Evolutionary conservation across 2,113 vertebrate genomes (phyloP), one percentile per base, ranked within the genome.

Genomic region (Lepus europaeus): DNA sequence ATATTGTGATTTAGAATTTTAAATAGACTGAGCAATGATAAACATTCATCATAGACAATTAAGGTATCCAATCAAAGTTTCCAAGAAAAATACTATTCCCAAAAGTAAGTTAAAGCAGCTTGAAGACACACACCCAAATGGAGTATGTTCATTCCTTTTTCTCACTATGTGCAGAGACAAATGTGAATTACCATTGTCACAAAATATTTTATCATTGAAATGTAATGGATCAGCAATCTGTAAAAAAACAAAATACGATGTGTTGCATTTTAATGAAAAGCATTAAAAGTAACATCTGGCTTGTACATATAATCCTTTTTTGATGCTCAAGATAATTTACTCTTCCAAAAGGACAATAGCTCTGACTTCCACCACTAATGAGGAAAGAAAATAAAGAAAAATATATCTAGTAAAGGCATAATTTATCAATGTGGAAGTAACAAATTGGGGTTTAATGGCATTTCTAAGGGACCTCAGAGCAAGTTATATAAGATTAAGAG

Each of bases 1-100:
- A 81, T 61, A 63, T 87, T 77, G 73, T 87, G 61, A 97, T 93
- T 89, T 95, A 90, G 74, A 96, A 94, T 93, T 90, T 95, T 94
- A 95, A 88, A 61, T 84, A 53, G 64, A 80, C 77, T 76, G 61
- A 89, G 61, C 51, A 89, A 85, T 85, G 87, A 95, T 94, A 68
- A 80, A 95, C 36, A 95, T 94, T 70, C 49, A 95, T 95, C 87
- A 93, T 19, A 96, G 33, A 82, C 70, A 96, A 96, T 96, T 97
- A 95, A 96, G 85, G 49, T 74, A 91, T 95, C 29, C 29, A 93
- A 90, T 94, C 79, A 94, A 91, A 93, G 51, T 14, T 87, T 64
- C 84, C 56, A 87, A 94, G 63, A 90, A 93, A 96, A 94, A 95
- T 84, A 64, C 6, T 94, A 36, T 88, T 81, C 33, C 27, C 79